Evolutionary conservation across 2,797 vertebrate genomes (phyloP).

Genomic region (Clarias pachynema): DNA sequence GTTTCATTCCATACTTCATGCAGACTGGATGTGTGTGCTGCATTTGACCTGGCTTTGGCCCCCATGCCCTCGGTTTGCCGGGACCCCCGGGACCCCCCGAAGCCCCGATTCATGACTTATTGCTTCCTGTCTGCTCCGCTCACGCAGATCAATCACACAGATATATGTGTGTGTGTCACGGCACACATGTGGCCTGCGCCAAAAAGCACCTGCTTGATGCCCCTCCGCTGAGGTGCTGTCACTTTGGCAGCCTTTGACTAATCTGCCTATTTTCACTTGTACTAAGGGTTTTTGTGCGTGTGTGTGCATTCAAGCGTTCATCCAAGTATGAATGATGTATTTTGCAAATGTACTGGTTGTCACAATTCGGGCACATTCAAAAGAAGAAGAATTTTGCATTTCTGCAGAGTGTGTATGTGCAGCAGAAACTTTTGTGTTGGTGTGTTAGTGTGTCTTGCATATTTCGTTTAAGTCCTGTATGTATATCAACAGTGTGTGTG

Average conservation of each 20-base stretch:
- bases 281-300: slow-evolving; percentile 19
- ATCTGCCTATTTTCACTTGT: slow-evolving; percentile 40
- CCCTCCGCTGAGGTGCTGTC: slow-evolving; percentile 43
- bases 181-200: slow-evolving; percentile 48
- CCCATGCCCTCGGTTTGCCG: slow-evolving; percentile 49
- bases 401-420: not conserved
- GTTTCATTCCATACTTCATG: not conserved
- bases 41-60: slow-evolving; percentile 50
- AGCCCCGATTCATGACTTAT: slow-evolving; percentile 67
- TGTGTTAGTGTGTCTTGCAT: not conserved
- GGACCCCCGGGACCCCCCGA: slow-evolving; percentile 43
- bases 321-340: not conserved
- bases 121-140: slow-evolving; percentile 51
- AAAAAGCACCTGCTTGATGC: slow-evolving; percentile 54
- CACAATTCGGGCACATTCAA: not conserved
- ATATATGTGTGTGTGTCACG: slow-evolving; percentile 37
- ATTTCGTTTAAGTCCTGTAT: not conserved
- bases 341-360: not conserved
- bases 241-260: slow-evolving; percentile 50
- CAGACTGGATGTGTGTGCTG: not conserved
- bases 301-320: slow-evolving; percentile 27
- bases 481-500: not conserved
- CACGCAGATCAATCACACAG: slow-evolving; percentile 56
- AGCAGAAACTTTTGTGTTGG: not conserved
- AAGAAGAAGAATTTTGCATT: not conserved